phyloP scores from a whole-genome alignment of 2,113 vertebrate species.

The Pardalotus punctatus region DNA sequence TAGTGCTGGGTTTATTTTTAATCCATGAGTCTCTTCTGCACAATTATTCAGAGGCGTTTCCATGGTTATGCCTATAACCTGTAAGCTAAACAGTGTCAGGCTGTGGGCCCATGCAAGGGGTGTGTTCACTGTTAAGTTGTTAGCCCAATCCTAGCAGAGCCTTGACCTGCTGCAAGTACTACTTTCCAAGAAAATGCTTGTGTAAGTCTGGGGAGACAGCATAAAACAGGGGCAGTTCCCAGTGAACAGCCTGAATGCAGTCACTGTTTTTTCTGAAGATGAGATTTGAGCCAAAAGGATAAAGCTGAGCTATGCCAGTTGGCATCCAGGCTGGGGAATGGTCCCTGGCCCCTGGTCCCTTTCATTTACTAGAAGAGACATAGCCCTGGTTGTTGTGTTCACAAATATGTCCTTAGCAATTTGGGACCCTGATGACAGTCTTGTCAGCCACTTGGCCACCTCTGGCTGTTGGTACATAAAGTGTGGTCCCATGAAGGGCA shows the following conservation, averaged over 20 bases:
- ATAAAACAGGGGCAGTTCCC: neutral
- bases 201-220: neutral
- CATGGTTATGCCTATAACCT: neutral
- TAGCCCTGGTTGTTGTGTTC: neutral
- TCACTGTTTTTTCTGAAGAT: neutral
- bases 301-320: neutral
- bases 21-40: neutral
- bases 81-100: neutral
- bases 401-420: constrained; percentile 8
- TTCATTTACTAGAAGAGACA: neutral
- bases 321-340: neutral
- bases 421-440: neutral
- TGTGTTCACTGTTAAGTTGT: neutral
- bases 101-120: accelerated
- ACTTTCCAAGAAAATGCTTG: neutral
- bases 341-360: neutral
- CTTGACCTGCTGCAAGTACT: neutral
- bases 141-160: neutral
- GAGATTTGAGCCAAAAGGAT: neutral
- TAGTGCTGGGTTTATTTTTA: neutral
- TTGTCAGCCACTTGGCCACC: neutral
- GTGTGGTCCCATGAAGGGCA: neutral
- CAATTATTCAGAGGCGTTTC: neutral
- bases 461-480: neutral
- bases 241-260: neutral